Percentiles rank a stretch among this genome's conserved stretches.
These are phyloP conservation scores for Drosophila obscura DNA, from an alignment of 1,140 invertebrate species.

Conservation along the genomic window DNA sequence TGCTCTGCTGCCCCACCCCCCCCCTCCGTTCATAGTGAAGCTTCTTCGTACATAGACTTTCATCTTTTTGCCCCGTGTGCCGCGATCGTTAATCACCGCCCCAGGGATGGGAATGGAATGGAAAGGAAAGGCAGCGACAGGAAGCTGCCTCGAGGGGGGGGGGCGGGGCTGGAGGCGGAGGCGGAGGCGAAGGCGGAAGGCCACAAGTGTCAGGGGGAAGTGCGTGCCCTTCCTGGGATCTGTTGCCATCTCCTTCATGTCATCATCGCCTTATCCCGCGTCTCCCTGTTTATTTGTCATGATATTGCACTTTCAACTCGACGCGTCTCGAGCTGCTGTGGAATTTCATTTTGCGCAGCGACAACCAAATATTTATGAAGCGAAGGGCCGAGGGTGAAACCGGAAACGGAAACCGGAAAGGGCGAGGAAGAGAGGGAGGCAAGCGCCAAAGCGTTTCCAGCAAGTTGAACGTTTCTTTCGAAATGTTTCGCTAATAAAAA, in stretches of 20 bases:
- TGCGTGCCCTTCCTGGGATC: slow-evolving; percentile 44
- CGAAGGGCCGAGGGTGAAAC: background rate
- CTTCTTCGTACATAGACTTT: slow-evolving; percentile 41
- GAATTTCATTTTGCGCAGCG: slow-evolving; percentile 53
- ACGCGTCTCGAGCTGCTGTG: slow-evolving; percentile 28
- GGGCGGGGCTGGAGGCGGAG: background rate
- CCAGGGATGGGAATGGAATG: background rate
- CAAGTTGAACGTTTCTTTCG: no score
- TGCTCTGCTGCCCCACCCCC: no score
- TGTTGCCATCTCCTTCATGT: slow-evolving; percentile 15
- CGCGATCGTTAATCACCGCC: slow-evolving; percentile 74
- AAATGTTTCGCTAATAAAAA: no score
- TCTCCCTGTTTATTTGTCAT: slow-evolving; percentile 43
- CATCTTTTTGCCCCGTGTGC: slow-evolving; percentile 60
- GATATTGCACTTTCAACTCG: slow-evolving; percentile 42
- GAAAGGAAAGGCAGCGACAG: no score
- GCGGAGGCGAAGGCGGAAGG: no score
- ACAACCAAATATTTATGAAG: slow-evolving; percentile 32
- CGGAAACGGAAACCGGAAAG: no score
- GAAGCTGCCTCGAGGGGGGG: no score
- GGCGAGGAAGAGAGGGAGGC: slow-evolving; percentile 18
- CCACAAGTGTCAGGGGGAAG: slow-evolving; percentile 15
- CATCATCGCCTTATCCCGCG: slow-evolving; percentile 27
- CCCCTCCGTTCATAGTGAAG: background rate
- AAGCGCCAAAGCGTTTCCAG: no score